Base-by-base conservation (phyloP, 2,888 invertebrate species). In the Spicauda simplicius region DNA sequence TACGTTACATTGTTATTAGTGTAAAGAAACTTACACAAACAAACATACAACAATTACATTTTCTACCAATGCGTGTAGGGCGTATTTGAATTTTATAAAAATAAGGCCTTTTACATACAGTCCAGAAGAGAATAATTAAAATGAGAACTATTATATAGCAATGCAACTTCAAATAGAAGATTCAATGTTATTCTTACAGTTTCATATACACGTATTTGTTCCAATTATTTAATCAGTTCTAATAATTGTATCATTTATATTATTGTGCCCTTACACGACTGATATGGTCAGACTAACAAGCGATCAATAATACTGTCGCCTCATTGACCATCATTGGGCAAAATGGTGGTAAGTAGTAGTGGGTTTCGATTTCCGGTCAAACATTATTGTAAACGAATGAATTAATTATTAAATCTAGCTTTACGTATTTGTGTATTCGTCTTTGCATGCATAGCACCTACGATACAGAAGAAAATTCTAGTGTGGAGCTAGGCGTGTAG, bases 221-320 rank as follows among this genome's bases (percentile, higher is more conserved):
- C 6, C n/a, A 14, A 7, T n/a, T n/a, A n/a, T n/a, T n/a, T n/a
- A n/a, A n/a, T n/a, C n/a, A n/a, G n/a, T n/a, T n/a, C 0, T 5
- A n/a, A 45, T 3, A n/a, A n/a, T 45, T 0, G n/a, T 45, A 33
- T 33, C 16, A 57, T 14, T 19, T 50, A 60, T 30, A 12, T 70
- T 41, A 14, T 68, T 68, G 75, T 74, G 79, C 78, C 77, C 74
- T 73, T 73, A 81, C 78, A 79, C 76, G 78, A 84, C 77, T 82
- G 83, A 85, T 83, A 85, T 81, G 79, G 75, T 75, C 65, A 72
- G 71, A 75, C 71, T 69, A 75, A 59, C 19, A 65, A 18, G 45
- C 54, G 61, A 72, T 75, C 74, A 74, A 74, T 76, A 78, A 74
- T 77, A 79, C 72, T 76, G 69, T 64, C 41, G 52, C 53, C 72